These are phyloP conservation scores for Cebidichthys violaceus DNA, from an alignment of 2,113 vertebrate species.

Conservation along the genomic window DNA sequence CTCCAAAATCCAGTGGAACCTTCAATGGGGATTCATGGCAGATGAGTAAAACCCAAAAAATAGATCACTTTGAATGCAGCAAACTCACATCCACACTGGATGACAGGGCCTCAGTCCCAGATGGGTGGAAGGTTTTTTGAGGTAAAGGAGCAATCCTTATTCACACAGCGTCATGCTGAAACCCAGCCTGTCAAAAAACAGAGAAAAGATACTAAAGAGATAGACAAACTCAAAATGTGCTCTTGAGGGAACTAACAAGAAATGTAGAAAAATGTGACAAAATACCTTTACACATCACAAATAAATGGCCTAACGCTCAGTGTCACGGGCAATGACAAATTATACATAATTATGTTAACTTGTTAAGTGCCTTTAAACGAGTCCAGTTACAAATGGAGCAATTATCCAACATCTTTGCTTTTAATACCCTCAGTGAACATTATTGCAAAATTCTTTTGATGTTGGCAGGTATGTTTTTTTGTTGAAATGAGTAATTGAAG, in stretches of 20 bases:
- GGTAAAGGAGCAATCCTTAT: conserved; percentile 76
- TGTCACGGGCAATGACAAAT: background rate
- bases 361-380: background rate
- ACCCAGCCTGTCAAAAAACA: conserved; percentile 72
- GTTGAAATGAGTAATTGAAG: conserved; percentile 34
- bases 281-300: background rate
- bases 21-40: conserved; percentile 3
- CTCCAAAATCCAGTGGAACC: background rate
- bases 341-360: background rate
- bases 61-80: conserved; percentile 10
- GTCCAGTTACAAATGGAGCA: background rate
- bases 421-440: conserved; percentile 20
- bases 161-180: conserved; percentile 78
- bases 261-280: conserved; percentile 2
- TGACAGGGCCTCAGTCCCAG: conserved; percentile 79
- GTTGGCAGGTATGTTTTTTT: conserved; percentile 10
- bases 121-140: conserved; percentile 81
- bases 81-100: background rate
- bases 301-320: background rate
- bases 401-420: conserved; percentile 18
- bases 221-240: background rate
- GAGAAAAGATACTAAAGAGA: background rate
- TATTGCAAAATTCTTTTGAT: background rate
- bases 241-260: background rate
- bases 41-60: background rate